Evolutionary conservation across 2,888 invertebrate species (phyloP).

Genomic region (Synanthedon myopaeformis): DNA sequence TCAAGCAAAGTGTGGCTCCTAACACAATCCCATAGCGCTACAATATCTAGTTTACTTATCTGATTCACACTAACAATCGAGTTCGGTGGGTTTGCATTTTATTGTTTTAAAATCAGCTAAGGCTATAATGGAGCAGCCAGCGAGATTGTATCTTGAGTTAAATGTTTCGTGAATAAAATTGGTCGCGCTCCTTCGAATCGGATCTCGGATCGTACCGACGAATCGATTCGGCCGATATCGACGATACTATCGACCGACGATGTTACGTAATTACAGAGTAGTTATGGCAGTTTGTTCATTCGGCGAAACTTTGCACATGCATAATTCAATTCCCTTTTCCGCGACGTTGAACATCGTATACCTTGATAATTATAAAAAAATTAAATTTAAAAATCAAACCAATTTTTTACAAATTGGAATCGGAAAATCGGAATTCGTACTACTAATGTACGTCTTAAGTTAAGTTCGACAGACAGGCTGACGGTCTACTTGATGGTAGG

Average conservation of each 20-base stretch:
- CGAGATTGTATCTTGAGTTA: slow-evolving; percentile 57
- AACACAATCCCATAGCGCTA: slow-evolving; percentile 30
- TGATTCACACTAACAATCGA: slow-evolving; percentile 57
- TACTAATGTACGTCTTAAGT: no score
- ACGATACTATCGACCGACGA: slow-evolving; percentile 42
- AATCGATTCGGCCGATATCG: slow-evolving; percentile 25
- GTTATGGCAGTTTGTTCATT: slow-evolving; percentile 34
- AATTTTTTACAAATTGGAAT: no score
- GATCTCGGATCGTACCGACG: slow-evolving; percentile 37
- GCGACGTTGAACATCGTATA: background rate
- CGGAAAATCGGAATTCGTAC: no score
- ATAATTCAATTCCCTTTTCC: slow-evolving; percentile 27
- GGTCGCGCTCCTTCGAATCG: slow-evolving; percentile 56
- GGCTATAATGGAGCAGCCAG: slow-evolving; percentile 32
- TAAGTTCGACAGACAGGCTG: no score
- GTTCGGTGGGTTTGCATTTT: slow-evolving; percentile 34
- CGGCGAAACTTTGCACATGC: slow-evolving; percentile 35
- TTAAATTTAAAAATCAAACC: no score
- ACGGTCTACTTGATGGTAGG: no score
- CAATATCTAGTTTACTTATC: slow-evolving; percentile 48
- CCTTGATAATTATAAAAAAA: no score
- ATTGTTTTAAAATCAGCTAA: slow-evolving; percentile 46
- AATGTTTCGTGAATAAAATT: slow-evolving; percentile 67
- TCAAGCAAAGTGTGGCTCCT: slow-evolving; percentile 21
- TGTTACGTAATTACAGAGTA: slow-evolving; percentile 58